These are phyloP conservation scores for Otolemur crassicaudatus DNA, from an alignment of 2,797 vertebrate species.

Conservation along the genomic window DNA sequence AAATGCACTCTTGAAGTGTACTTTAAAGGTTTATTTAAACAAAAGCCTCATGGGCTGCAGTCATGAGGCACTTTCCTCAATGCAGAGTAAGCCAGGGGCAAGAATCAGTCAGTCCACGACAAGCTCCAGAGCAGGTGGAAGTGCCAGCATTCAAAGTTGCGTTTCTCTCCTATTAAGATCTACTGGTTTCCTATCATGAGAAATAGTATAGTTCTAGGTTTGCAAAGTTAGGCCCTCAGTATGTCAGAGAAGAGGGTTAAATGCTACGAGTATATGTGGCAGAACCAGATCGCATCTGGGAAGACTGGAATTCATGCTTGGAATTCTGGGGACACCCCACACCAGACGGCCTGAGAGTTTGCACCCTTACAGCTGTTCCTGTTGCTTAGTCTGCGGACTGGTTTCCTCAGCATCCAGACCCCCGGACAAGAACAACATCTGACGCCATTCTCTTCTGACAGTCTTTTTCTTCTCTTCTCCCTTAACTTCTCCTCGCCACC, in stretches of 20 bases:
- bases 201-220: constrained; percentile 5
- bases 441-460: constrained; percentile 37
- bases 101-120: constrained; percentile 27
- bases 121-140: not conserved
- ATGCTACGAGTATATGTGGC: not conserved
- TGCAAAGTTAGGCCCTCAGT: not conserved
- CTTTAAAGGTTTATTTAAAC: constrained; percentile 66
- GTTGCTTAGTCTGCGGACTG: not conserved
- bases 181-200: constrained; percentile 27
- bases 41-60: constrained; percentile 47
- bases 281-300: not conserved
- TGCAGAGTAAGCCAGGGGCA: not conserved
- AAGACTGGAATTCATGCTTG: not conserved
- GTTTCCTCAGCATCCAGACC: not conserved
- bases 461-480: not conserved
- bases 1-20: not conserved
- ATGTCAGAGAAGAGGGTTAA: not conserved
- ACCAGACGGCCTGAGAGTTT: fast-evolving
- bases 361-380: not conserved
- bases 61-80: not conserved
- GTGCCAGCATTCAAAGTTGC: constrained; percentile 37
- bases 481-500: not conserved
- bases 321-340: fast-evolving
- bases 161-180: constrained; percentile 52
- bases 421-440: not conserved